Percentiles rank a stretch among this genome's conserved stretches.
Evolutionary conservation across 2,888 invertebrate genomes (phyloP).

Genomic region (Dasypogon diadema): DNA sequence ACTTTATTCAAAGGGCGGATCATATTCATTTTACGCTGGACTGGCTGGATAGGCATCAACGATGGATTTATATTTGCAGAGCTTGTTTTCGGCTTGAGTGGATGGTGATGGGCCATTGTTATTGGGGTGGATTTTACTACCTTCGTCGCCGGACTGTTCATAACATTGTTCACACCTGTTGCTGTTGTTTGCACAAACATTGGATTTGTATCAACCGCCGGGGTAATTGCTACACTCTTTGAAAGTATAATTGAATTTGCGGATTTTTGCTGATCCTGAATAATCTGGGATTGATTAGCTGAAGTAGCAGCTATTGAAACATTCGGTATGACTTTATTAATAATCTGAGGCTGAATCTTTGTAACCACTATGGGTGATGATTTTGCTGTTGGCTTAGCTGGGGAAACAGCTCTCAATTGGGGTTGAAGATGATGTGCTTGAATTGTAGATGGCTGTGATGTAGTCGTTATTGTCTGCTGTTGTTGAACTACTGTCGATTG

Average conservation of each 20-base stretch:
- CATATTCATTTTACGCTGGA: slow-evolving; percentile 55
- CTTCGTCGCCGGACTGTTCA: slow-evolving; percentile 12
- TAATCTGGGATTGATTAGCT: slow-evolving; percentile 20
- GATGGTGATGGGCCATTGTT: slow-evolving; percentile 35
- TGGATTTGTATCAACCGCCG: slow-evolving; percentile 34
- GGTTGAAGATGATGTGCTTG: slow-evolving; percentile 61
- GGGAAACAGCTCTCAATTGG: slow-evolving; percentile 62
- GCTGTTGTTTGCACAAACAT: slow-evolving; percentile 30
- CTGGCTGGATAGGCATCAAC: slow-evolving; percentile 52
- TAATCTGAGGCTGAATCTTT: slow-evolving; percentile 60
- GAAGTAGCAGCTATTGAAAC: slow-evolving; percentile 54
- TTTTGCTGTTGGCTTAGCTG: slow-evolving; percentile 56
- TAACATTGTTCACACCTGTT: slow-evolving; percentile 34
- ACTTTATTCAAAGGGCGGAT: slow-evolving; percentile 54
- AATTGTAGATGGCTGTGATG: slow-evolving; percentile 27
- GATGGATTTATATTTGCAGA: slow-evolving; percentile 7
- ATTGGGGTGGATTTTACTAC: slow-evolving; percentile 49
- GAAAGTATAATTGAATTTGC: slow-evolving; percentile 47
- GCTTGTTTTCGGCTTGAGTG: slow-evolving; percentile 53
- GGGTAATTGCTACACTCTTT: slow-evolving; percentile 40
- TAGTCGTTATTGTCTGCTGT: slow-evolving; percentile 19
- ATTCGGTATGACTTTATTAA: slow-evolving; percentile 64
- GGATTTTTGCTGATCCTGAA: slow-evolving; percentile 39
- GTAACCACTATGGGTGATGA: slow-evolving; percentile 58
- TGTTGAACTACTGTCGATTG: neutral